These are phyloP conservation scores for Hapalemur alaotrensis DNA, from an alignment of 2,797 vertebrate genomes.

Conservation along the genomic window DNA sequence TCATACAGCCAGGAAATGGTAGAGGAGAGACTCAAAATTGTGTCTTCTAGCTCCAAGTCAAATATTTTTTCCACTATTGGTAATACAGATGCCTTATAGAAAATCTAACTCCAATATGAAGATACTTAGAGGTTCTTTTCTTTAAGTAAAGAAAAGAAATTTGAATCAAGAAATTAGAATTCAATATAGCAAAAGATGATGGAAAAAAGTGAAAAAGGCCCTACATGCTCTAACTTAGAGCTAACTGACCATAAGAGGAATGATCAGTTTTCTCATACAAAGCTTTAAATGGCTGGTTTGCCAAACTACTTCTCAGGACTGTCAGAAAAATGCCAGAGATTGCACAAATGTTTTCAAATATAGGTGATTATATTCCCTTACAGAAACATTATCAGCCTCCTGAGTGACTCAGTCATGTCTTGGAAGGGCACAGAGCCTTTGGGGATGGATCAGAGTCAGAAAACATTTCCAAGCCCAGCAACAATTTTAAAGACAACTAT, in stretches of 20 bases:
- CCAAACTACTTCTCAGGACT: background rate
- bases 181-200: background rate
- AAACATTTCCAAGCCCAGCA: background rate
- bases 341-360: background rate
- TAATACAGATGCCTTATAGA: background rate
- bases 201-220: background rate
- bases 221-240: background rate
- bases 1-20: background rate
- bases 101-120: background rate
- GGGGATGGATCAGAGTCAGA: background rate
- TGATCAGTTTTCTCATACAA: background rate
- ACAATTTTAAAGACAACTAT: background rate
- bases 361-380: background rate
- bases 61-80: background rate
- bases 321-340: background rate
- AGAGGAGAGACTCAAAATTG: background rate
- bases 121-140: background rate
- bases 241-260: background rate
- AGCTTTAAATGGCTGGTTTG: background rate
- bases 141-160: background rate
- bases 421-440: background rate
- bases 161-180: conserved; percentile 11
- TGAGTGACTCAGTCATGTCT: background rate
- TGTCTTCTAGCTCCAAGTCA: background rate
- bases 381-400: background rate